Percentiles rank a stretch among this genome's conserved stretches.
These are phyloP conservation scores for Temnothorax nylanderi DNA, from an alignment of 1,140 invertebrate species.

Conservation along the genomic window DNA sequence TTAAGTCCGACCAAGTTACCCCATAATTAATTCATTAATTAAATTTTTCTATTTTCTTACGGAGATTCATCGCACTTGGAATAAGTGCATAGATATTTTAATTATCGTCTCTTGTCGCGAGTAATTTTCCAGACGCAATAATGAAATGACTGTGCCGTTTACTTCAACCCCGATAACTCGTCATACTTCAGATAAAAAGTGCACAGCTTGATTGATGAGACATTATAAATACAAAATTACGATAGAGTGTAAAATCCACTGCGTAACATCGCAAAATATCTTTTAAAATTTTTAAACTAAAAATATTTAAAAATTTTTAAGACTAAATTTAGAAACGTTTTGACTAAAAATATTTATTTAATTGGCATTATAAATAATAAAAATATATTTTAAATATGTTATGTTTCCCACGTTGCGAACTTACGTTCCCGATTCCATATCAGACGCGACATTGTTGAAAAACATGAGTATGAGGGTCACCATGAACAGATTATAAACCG, in stretches of 20 bases:
- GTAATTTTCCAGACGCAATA: background rate
- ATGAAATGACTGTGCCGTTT: background rate
- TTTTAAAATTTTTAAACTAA: background rate
- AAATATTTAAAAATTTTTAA: too few relatives aligned
- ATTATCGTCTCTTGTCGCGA: background rate
- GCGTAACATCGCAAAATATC: background rate
- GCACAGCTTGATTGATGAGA: background rate
- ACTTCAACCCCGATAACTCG: background rate
- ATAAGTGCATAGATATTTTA: background rate
- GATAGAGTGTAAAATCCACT: too few relatives aligned
- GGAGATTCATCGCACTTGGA: background rate
- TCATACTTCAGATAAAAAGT: background rate
- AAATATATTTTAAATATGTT: background rate
- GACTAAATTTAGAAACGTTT: too few relatives aligned
- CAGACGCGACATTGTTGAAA: constrained; percentile 90
- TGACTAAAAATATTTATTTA: background rate
- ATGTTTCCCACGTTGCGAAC: constrained; percentile 65
- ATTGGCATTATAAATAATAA: background rate
- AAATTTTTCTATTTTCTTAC: background rate
- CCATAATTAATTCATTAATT: background rate
- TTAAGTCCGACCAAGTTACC: background rate
- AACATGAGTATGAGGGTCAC: constrained; percentile 92
- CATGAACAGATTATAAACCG: constrained; percentile 94
- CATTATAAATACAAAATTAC: background rate
- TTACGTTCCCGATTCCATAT: constrained; percentile 92